Percentiles rank a stretch among this genome's conserved stretches.
Evolutionary conservation across 2,113 vertebrate genomes (phyloP).

Genomic region (Bombycilla garrulus): DNA sequence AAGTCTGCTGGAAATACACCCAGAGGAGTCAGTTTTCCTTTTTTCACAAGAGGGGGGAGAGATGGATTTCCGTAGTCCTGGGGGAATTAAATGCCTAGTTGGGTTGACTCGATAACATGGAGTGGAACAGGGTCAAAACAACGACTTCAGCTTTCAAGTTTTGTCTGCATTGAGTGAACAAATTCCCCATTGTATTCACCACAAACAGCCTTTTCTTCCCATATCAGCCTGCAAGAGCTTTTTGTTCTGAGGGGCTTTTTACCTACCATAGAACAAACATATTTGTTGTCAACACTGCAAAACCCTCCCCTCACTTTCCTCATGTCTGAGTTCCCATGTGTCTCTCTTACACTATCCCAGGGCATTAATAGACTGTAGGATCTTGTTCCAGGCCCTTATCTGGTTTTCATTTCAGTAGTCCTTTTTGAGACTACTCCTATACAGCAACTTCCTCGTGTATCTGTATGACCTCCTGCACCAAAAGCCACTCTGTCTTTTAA

Average conservation of each 20-base stretch:
- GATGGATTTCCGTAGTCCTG: neutral
- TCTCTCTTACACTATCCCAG: slow-evolving; percentile 30
- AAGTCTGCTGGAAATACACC: neutral
- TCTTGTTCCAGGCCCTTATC: slow-evolving; percentile 45
- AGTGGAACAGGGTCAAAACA: neutral
- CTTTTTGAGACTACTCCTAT: neutral
- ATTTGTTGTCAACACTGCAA: slow-evolving; percentile 20
- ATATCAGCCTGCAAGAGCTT: neutral
- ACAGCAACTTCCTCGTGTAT: neutral
- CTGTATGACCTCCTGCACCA: slow-evolving; percentile 45
- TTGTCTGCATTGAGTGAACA: neutral
- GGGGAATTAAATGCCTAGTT: neutral
- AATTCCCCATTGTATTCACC: slow-evolving; percentile 14
- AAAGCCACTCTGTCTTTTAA: slow-evolving; percentile 39
- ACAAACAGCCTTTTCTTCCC: slow-evolving; percentile 35
- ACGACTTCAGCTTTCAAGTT: neutral
- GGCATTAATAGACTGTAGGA: neutral
- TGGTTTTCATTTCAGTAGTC: slow-evolving; percentile 34
- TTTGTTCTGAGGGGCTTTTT: neutral
- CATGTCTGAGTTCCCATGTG: slow-evolving; percentile 47
- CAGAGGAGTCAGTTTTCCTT: neutral
- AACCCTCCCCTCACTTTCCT: neutral
- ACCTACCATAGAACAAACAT: neutral
- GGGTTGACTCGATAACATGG: neutral
- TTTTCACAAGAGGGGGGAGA: neutral